Conservation (phyloP, 2,888 invertebrate genomes). For the Hypomecis atomaria region DNA sequence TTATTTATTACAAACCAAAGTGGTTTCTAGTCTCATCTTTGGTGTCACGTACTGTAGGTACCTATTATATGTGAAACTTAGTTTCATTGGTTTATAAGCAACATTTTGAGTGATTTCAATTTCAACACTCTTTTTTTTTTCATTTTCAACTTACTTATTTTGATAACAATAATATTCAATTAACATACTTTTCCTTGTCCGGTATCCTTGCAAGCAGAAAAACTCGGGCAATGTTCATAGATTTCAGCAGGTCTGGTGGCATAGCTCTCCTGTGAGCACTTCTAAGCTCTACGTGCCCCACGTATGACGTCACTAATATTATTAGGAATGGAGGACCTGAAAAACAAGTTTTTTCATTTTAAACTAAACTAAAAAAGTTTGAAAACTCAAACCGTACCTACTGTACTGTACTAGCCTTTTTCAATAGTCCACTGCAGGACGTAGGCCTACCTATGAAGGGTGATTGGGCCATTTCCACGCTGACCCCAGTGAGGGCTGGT, state of each 20-base stretch:
- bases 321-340: constrained; percentile 62
- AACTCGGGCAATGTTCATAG: constrained; percentile 86
- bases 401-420: too few relatives aligned
- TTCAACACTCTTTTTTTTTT: too few relatives aligned
- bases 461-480: too few relatives aligned
- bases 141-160: neutral
- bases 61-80: too few relatives aligned
- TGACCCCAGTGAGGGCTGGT: too few relatives aligned
- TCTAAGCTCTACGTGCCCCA: constrained; percentile 88
- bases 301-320: constrained; percentile 90
- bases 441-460: too few relatives aligned
- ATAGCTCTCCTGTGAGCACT: constrained; percentile 89
- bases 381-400: neutral
- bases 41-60: too few relatives aligned
- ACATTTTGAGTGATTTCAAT: too few relatives aligned
- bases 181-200: constrained; percentile 71
- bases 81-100: too few relatives aligned
- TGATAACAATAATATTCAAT: neutral
- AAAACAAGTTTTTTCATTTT: constrained; percentile 36
- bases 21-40: too few relatives aligned
- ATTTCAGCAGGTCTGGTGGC: constrained; percentile 80
- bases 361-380: neutral
- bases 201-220: constrained; percentile 88
- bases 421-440: too few relatives aligned
- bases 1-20: too few relatives aligned